These are phyloP conservation scores for Tricholaema leucomelas DNA, from an alignment of 2,113 vertebrate genomes.

Conservation along the genomic window DNA sequence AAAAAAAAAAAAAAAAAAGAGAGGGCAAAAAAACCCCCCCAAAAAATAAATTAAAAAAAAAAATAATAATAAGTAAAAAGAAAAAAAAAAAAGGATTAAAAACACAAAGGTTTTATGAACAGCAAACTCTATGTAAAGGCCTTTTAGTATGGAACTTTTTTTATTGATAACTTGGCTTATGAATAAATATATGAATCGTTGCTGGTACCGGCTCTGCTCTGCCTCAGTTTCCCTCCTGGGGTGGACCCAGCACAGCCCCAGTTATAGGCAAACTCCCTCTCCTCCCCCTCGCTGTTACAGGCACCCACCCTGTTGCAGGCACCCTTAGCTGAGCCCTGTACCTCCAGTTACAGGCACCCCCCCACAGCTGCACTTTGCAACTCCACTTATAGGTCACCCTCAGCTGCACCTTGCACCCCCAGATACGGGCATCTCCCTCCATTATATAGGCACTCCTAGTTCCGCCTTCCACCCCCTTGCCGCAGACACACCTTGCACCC, in stretches of 20 bases:
- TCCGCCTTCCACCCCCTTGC: too few relatives aligned
- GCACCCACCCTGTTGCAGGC: not conserved
- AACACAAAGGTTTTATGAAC: slow-evolving; percentile 78
- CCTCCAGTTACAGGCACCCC: too few relatives aligned
- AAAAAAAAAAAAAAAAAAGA: not conserved
- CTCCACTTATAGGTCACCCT: not conserved
- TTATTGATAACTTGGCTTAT: slow-evolving; percentile 82
- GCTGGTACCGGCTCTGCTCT: not conserved
- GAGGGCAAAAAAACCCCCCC: not conserved
- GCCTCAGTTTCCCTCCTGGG: not conserved
- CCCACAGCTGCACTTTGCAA: too few relatives aligned
- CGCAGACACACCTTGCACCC: too few relatives aligned
- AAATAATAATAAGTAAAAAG: not conserved
- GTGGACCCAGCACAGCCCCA: not conserved
- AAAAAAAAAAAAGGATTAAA: not conserved
- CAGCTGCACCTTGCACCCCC: too few relatives aligned
- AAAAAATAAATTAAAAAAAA: too few relatives aligned
- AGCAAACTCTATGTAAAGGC: slow-evolving; percentile 83
- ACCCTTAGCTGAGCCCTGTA: too few relatives aligned
- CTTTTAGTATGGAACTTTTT: slow-evolving; percentile 85
- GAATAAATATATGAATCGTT: slow-evolving; percentile 81
- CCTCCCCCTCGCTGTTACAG: not conserved
- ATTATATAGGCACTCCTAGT: too few relatives aligned
- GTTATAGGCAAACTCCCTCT: not conserved
- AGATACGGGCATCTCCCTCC: too few relatives aligned